Conservation (phyloP, 1,140 invertebrate genomes). For the Batillaria attramentaria region DNA sequence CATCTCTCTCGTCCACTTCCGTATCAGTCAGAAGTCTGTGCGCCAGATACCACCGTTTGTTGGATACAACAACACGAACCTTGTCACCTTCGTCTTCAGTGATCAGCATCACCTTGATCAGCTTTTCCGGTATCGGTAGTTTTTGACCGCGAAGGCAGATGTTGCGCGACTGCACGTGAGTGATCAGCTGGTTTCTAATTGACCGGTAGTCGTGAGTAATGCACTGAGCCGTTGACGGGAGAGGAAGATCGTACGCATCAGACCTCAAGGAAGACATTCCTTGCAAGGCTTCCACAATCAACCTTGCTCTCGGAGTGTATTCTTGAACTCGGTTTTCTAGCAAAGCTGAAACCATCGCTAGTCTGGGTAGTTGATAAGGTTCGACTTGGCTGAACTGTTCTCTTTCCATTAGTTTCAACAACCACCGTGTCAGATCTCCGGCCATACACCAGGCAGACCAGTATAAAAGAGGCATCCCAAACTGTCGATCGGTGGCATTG, state of each 20-base stretch:
- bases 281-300: background rate
- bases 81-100: background rate
- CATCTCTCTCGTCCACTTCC: background rate
- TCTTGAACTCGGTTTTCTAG: background rate
- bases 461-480: background rate
- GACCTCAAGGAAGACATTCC: background rate
- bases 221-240: background rate
- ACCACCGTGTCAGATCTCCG: background rate
- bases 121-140: background rate
- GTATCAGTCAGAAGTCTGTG: conserved; percentile 5
- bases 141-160: background rate
- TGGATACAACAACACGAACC: background rate
- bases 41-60: background rate
- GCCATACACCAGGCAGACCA: background rate
- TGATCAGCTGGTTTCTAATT: background rate
- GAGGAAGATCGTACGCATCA: background rate
- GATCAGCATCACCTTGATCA: background rate
- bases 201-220: background rate
- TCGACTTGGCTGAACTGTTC: too few relatives aligned
- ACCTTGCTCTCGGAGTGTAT: background rate
- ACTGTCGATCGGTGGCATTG: background rate
- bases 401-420: background rate
- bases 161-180: background rate
- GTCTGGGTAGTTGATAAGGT: background rate
- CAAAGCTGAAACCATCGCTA: background rate